Evolutionary conservation across 2,888 invertebrate genomes (phyloP).

Genomic region (Ophion obscuratus): DNA sequence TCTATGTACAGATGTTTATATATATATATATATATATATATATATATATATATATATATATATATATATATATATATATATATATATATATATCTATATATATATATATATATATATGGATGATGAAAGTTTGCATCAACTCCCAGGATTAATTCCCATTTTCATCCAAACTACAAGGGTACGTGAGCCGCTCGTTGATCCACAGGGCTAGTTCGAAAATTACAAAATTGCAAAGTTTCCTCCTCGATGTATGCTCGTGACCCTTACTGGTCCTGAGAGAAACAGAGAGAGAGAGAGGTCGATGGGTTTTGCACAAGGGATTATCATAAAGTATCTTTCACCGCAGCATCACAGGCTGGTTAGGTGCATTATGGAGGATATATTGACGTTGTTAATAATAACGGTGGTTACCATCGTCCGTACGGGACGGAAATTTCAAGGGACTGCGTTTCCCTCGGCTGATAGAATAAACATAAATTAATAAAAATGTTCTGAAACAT

Average conservation of each 20-base stretch:
- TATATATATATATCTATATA: too few relatives aligned
- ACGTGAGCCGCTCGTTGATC: conserved; percentile 30
- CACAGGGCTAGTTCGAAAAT: conserved; percentile 50
- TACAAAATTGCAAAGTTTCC: conserved; percentile 55
- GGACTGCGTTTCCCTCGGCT: not conserved
- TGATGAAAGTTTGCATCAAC: conserved; percentile 28
- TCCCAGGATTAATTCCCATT: conserved; percentile 55
- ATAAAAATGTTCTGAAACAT: not conserved
- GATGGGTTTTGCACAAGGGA: conserved; percentile 45
- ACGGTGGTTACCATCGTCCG: not conserved
- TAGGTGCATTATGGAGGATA: conserved; percentile 23
- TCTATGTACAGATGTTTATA: not conserved
- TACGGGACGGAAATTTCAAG: conserved; percentile 1
- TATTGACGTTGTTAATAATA: conserved; percentile 16
- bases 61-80: not conserved
- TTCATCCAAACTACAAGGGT: conserved; percentile 44
- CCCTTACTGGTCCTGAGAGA: conserved; percentile 27
- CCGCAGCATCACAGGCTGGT: conserved; percentile 19
- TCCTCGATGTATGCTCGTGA: conserved; percentile 42
- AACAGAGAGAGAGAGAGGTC: not conserved
- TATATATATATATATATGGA: not conserved
- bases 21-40: not conserved
- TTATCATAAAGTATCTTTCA: conserved; percentile 57
- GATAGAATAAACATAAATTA: not conserved
- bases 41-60: not conserved